These are phyloP conservation scores for Scaptodrosophila latifasciaeformis DNA, from an alignment of 2,888 invertebrate genomes.

Conservation along the genomic window DNA sequence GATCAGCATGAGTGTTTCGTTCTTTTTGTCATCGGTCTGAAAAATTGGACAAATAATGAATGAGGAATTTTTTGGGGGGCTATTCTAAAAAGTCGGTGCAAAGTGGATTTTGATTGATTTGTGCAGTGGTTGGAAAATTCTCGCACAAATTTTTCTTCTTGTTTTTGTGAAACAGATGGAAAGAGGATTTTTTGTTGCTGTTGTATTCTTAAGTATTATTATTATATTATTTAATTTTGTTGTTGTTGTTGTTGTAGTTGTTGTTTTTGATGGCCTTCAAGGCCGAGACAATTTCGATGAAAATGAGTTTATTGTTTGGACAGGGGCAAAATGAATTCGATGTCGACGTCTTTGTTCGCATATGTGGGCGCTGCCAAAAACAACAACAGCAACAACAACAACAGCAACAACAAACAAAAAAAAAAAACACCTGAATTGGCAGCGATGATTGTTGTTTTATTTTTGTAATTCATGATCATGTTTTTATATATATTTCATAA, in stretches of 20 bases:
- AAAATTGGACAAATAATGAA: too few species aligned
- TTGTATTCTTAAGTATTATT: slow-evolving; percentile 16
- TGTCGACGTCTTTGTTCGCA: neutral
- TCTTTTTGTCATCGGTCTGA: too few species aligned
- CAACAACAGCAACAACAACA: slow-evolving; percentile 13
- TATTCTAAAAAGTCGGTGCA: neutral
- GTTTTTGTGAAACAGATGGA: too few species aligned
- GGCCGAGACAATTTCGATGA: slow-evolving; percentile 52
- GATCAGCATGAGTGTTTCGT: too few species aligned
- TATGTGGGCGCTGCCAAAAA: slow-evolving; percentile 51
- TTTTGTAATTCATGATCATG: slow-evolving; percentile 57
- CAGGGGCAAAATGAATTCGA: slow-evolving; percentile 43
- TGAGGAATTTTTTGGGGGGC: neutral
- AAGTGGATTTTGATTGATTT: slow-evolving; percentile 14
- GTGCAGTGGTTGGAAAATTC: slow-evolving; percentile 1
- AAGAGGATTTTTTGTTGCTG: too few species aligned
- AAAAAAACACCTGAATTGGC: slow-evolving; percentile 3
- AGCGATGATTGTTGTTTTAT: slow-evolving; percentile 57
- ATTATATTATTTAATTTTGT: too few species aligned
- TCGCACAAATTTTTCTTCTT: too few species aligned
- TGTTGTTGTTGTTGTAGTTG: slow-evolving; percentile 3
- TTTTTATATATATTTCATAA: neutral
- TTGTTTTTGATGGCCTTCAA: slow-evolving; percentile 44
- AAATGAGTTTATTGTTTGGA: slow-evolving; percentile 65
- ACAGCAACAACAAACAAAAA: too few species aligned